Conservation (phyloP, 2,888 invertebrate species). For the Spicauda simplicius region DNA sequence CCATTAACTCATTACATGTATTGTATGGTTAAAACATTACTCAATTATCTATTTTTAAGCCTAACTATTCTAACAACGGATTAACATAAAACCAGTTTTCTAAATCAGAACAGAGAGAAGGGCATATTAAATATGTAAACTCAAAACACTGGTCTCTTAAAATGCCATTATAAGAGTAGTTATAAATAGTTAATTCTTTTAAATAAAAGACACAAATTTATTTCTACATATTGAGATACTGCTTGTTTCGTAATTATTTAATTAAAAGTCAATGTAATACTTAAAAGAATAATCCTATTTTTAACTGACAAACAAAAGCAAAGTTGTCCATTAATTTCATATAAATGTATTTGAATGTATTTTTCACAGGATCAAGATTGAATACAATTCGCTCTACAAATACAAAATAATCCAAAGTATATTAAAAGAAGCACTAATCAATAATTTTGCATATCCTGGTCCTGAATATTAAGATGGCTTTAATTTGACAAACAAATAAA, state of each 20-base stretch:
- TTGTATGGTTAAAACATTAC: no score
- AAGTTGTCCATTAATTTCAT: no score
- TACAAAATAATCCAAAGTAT: background rate
- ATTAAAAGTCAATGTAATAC: background rate
- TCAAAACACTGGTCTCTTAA: no score
- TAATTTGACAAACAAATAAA: conserved; percentile 43
- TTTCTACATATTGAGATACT: background rate
- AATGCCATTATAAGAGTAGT: no score
- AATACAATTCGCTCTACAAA: background rate
- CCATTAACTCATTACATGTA: no score
- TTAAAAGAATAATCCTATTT: background rate
- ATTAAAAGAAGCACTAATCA: background rate
- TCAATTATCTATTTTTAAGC: no score
- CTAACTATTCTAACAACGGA: no score
- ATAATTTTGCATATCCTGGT: background rate
- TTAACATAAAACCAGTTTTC: no score
- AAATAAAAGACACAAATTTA: background rate
- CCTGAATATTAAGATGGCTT: background rate
- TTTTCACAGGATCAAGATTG: background rate
- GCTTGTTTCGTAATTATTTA: background rate
- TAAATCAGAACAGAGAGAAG: no score
- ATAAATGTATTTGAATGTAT: background rate
- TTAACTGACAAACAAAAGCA: background rate
- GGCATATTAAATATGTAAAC: no score
- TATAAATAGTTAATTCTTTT: no score